Conservation (phyloP, 1,140 invertebrate species). For the Caenorhabditis tropicalis region DNA sequence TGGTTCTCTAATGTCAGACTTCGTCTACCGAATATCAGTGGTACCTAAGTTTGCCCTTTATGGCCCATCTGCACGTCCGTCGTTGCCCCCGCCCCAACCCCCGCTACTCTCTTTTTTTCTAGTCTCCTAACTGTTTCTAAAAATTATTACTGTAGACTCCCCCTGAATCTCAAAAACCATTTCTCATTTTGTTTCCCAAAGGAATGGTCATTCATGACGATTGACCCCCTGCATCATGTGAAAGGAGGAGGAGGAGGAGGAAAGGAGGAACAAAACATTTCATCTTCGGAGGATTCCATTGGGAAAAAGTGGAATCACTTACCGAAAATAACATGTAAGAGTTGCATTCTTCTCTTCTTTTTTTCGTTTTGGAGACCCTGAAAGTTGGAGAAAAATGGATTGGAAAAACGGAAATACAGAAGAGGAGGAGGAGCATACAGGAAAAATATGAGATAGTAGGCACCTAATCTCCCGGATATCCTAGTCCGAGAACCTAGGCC, state of each 20-base stretch:
- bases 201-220: background rate
- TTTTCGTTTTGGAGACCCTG: constrained; percentile 16
- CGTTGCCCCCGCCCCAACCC: too few species aligned
- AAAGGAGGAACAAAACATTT: background rate
- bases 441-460: background rate
- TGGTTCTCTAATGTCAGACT: background rate
- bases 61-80: background rate
- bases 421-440: background rate
- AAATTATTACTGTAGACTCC: too few species aligned
- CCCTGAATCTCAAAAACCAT: too few species aligned
- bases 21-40: too few species aligned
- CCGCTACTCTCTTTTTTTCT: too few species aligned
- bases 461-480: too few species aligned
- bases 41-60: background rate
- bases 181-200: too few species aligned
- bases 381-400: background rate
- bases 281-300: background rate
- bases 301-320: background rate
- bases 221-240: too few species aligned
- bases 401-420: background rate
- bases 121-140: too few species aligned
- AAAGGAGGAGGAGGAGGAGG: too few species aligned
- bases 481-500: too few species aligned
- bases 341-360: background rate
- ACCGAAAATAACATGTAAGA: constrained; percentile 30